These are phyloP conservation scores for Dendrolimus pini DNA, from an alignment of 2,888 invertebrate species.

Conservation along the genomic window DNA sequence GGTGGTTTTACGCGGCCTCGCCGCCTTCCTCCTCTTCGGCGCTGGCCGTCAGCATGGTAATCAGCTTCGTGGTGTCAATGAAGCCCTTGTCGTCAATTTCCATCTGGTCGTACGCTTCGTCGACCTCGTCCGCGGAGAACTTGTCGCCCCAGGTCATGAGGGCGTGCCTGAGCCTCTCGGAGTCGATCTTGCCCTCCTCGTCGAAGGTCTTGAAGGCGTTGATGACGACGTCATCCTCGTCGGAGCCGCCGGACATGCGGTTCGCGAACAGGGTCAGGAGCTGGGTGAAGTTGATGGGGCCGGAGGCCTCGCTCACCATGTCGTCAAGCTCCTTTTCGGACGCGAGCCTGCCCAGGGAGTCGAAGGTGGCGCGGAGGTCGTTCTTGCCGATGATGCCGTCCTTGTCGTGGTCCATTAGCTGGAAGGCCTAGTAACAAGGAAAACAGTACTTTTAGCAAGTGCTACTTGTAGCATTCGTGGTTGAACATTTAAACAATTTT, in stretches of 20 bases:
- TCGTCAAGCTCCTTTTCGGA: slow-evolving; percentile 93
- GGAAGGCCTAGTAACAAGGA: slow-evolving; percentile 83
- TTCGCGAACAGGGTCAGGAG: slow-evolving; percentile 93
- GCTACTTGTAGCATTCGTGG: not conserved
- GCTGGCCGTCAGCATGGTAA: slow-evolving; percentile 92
- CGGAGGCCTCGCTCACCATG: slow-evolving; percentile 91
- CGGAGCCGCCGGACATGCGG: slow-evolving; percentile 94
- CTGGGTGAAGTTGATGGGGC: slow-evolving; percentile 97
- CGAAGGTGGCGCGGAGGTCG: slow-evolving; percentile 94
- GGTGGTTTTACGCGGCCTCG: slow-evolving; percentile 58
- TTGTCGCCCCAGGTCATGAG: slow-evolving; percentile 96
- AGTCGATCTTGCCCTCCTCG: slow-evolving; percentile 90
- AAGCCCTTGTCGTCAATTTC: slow-evolving; percentile 93
- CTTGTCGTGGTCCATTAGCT: slow-evolving; percentile 97
- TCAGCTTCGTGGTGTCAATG: slow-evolving; percentile 92
- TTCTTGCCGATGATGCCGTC: slow-evolving; percentile 93
- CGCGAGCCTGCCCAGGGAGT: slow-evolving; percentile 92
- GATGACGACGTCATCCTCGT: slow-evolving; percentile 94
- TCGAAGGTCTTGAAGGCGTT: slow-evolving; percentile 96
- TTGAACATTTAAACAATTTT: no score
- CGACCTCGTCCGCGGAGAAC: slow-evolving; percentile 91
- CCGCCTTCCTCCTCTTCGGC: slow-evolving; percentile 87
- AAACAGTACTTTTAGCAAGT: slow-evolving; percentile 5
- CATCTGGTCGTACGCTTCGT: slow-evolving; percentile 96
- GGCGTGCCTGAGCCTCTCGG: slow-evolving; percentile 92